Percentiles rank a stretch among this genome's conserved stretches.
Conservation (phyloP, 2,113 vertebrate genomes). For the Saccopteryx bilineata region DNA sequence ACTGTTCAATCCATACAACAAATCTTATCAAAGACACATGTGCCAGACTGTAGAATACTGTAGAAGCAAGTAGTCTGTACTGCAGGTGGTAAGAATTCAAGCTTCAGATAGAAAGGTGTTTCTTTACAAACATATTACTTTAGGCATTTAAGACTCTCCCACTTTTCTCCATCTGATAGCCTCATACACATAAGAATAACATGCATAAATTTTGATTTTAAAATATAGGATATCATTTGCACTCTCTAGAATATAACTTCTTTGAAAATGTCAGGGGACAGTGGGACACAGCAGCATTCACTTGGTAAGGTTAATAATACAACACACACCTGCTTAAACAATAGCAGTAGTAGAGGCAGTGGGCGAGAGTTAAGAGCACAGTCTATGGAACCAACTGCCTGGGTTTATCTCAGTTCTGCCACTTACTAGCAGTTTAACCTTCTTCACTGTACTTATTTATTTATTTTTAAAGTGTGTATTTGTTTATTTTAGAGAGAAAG, state of each 20-base stretch:
- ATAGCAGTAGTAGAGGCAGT: rapidly evolving
- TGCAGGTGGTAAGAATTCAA: not conserved
- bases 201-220: not conserved
- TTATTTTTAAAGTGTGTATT: no score
- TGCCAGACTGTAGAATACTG: not conserved
- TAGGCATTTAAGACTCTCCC: not conserved
- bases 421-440: not conserved
- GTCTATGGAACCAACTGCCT: not conserved
- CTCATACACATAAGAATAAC: not conserved
- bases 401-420: not conserved
- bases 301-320: not conserved
- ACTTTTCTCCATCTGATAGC: not conserved
- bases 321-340: not conserved
- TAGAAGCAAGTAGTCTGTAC: not conserved
- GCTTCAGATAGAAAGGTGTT: not conserved
- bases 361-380: not conserved
- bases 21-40: not conserved
- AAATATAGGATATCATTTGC: not conserved
- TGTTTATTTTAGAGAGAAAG: no score
- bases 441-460: no score
- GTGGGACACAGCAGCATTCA: not conserved
- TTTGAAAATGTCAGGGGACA: slow-evolving; percentile 6
- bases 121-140: not conserved
- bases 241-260: slow-evolving; percentile 22
- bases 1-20: not conserved